Base-by-base conservation (phyloP, 2,888 invertebrate species). In the Hermaeophaga mercurialis region DNA sequence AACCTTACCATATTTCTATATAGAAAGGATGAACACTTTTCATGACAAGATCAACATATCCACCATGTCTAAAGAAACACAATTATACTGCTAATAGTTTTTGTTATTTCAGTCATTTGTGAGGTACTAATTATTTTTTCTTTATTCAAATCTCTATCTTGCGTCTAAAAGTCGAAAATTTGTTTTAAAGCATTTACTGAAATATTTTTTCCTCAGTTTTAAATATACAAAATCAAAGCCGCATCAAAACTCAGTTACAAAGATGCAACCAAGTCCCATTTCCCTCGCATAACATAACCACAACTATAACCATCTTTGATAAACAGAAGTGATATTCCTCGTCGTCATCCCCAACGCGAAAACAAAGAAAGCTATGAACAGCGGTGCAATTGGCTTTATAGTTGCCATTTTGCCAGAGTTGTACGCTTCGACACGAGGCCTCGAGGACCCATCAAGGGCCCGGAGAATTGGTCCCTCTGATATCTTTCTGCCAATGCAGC, bases 391-490 rank as follows among this genome's bases (percentile, higher is more conserved):
- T 69, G 71, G 66, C 67, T 67, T 72, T 70, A 70, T 71, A 59
- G 66, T 43, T 43, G 24, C 50, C 43, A 52, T 52, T 39, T 43
- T 50, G 33, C 43, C 43, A 26, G 38, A 24, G 66, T 63, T 58
- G 58, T 62, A 61, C 67, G 66, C 63, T 65, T 59, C 61, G 54
- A 63, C 60, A 70, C 63, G 67, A 69, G 66, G 66, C 73, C 73
- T 67, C 58, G 52, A 72, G 74, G 74, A 71, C 69, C 69, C 67
- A 72, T 73, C 70, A 70, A 68, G 63, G 55, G 55, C 56, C 24
- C 59, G 64, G 36, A 1, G 61, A 68, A 70, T 68, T 60, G 62
- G 65, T 68, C 66, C 66, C 65, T 53, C 54, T 61, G 33, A 15
- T 44, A 11, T 28, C 36, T 22, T 31, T 43, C 62, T 63, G 59